Conservation (phyloP, 1,140 invertebrate species). For the Leptinotarsa lineolata region DNA sequence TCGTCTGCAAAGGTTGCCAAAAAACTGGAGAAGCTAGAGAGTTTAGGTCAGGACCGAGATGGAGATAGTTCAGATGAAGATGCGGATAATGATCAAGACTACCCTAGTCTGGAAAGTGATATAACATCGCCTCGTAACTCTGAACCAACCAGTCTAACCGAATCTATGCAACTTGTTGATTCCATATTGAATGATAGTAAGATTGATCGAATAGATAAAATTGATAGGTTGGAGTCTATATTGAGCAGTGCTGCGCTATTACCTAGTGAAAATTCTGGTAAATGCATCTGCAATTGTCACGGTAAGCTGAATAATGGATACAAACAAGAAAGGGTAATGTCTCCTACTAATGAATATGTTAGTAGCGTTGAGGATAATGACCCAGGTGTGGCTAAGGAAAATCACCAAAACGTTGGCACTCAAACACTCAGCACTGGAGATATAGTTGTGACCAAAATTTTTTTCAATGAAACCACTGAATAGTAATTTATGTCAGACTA, state of each 20-base stretch:
- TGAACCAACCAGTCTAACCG: conserved; percentile 85
- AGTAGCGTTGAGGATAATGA: conserved; percentile 33
- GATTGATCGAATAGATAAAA: conserved; percentile 85
- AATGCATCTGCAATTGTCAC: conserved; percentile 48
- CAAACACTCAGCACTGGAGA: conserved; percentile 92
- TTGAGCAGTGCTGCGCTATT: conserved; percentile 74
- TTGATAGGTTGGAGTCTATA: conserved; percentile 83
- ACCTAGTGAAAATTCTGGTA: conserved; percentile 53
- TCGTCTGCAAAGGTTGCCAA: conserved; percentile 91
- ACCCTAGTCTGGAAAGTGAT: conserved; percentile 72
- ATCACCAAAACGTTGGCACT: conserved; percentile 61
- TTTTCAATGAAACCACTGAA: conserved; percentile 69
- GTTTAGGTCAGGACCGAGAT: conserved; percentile 67
- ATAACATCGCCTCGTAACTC: conserved; percentile 73
- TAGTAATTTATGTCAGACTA: neutral
- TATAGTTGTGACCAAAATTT: conserved; percentile 89
- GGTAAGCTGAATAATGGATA: conserved; percentile 53
- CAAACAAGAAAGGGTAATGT: conserved; percentile 57
- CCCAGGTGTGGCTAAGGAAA: conserved; percentile 33
- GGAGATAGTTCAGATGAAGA: conserved; percentile 53
- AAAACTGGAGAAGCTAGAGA: conserved; percentile 88
- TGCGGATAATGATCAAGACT: conserved; percentile 70
- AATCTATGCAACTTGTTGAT: conserved; percentile 88
- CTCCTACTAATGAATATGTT: conserved; percentile 52
- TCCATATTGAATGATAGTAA: conserved; percentile 81